Base-by-base conservation (phyloP, 2,888 invertebrate species). In the Chelonus formosanus region DNA sequence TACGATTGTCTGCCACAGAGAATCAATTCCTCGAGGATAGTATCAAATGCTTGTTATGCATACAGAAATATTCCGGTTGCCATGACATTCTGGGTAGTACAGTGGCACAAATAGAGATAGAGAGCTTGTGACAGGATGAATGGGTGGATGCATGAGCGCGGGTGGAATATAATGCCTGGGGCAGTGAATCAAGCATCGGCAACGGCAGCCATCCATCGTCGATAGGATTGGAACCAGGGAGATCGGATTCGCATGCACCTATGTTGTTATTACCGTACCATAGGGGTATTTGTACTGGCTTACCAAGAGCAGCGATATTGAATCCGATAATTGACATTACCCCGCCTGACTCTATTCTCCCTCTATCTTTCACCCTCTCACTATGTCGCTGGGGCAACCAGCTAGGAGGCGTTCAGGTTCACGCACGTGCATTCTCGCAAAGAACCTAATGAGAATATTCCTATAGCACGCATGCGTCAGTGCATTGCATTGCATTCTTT, bases 211-310 rank as follows among this genome's bases (percentile, higher is more conserved):
- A 78, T 80, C 78, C 76, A 76, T 77, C 76, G 76, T 74, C 72
- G 76, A 79, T 76, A 74, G 76, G 75, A 78, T 78, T 70, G 70
- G 52, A 76, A 74, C 76, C 72, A 70, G 75, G 75, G 79, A 76
- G 76, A 80, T 80, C 78, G 78, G 76, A 81, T 81, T 80, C 80
- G 74, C 76, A 74, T 81, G 73, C 76, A 78, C 76, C 81, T 78
- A 79, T 81, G 81, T 82, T 82, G 81, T 82, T 81, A 80, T 78
- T 80, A 77, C 80, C 75, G 76, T 77, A 78, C 79, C 81, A 81
- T 81, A 80, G 81, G 80, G 80, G 82, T 82, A 81, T 82, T 82
- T 82, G 82, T 82, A 80, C 79, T 81, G 82, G 82, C 81, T 82
- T 81, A 82, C 82, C 81, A 73, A 80, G 79, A 78, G 81, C 80